phyloP scores from a whole-genome alignment of 1,140 invertebrate genomes.

The Parapsyche elsis region DNA sequence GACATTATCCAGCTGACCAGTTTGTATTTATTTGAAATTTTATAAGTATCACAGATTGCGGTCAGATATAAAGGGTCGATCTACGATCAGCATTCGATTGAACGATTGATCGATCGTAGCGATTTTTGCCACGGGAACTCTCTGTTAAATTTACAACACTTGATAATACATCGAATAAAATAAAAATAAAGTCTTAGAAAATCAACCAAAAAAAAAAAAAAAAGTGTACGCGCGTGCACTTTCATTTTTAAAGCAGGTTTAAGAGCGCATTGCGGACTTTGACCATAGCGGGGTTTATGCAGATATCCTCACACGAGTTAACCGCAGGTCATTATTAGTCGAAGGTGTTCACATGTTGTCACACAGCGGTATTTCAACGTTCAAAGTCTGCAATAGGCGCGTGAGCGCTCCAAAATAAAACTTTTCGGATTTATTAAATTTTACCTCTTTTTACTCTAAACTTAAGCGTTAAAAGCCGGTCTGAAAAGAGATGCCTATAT shows the following conservation, averaged over 20 bases:
- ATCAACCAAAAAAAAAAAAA: neutral
- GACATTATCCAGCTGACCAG: slow-evolving; percentile 7
- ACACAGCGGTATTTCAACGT: neutral
- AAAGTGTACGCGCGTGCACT: neutral
- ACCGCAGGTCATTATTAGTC: too few species aligned
- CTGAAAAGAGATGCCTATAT: slow-evolving; percentile 39
- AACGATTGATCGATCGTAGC: too few species aligned
- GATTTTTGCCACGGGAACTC: too few species aligned
- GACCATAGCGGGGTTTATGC: too few species aligned
- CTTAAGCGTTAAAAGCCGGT: slow-evolving; percentile 32
- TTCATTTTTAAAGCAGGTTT: too few species aligned
- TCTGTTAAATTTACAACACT: neutral
- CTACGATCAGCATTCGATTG: too few species aligned
- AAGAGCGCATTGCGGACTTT: too few species aligned
- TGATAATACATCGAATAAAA: slow-evolving; percentile 9
- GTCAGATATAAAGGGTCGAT: neutral
- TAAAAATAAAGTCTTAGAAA: slow-evolving; percentile 7
- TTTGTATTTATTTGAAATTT: neutral
- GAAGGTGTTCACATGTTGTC: too few species aligned
- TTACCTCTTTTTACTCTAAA: slow-evolving; percentile 23
- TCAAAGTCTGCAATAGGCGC: neutral
- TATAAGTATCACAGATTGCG: slow-evolving; percentile 6
- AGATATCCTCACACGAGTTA: too few species aligned
- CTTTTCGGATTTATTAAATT: neutral
- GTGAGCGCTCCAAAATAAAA: neutral